Conservation (phyloP, 2,797 vertebrate species). For the Aphelocoma californica region DNA sequence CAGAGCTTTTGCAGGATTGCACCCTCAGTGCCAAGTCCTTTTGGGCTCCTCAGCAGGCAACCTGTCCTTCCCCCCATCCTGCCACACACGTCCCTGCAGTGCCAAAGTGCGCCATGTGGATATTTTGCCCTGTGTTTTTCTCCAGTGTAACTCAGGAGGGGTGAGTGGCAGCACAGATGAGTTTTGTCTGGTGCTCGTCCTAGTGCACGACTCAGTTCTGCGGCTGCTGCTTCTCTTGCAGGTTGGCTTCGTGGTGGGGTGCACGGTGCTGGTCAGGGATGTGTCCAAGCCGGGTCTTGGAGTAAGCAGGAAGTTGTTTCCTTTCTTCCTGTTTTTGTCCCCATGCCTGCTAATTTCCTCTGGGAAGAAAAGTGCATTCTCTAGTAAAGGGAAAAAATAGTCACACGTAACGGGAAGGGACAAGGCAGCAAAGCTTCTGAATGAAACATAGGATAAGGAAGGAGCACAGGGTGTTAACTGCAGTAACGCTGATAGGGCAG, state of each 20-base stretch:
- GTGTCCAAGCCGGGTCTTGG: neutral
- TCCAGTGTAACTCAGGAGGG: neutral
- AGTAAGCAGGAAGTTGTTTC: constrained; percentile 38
- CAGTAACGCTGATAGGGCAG: neutral
- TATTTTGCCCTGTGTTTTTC: neutral
- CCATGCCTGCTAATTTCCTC: constrained; percentile 36
- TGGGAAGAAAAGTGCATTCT: constrained; percentile 44
- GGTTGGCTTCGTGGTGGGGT: neutral
- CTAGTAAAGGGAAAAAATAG: constrained; percentile 38
- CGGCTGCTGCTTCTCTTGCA: neutral
- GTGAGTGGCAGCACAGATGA: neutral
- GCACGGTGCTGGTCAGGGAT: neutral
- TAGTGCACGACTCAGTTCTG: neutral
- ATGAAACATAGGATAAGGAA: neutral
- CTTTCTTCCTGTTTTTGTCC: constrained; percentile 69
- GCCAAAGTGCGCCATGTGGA: neutral
- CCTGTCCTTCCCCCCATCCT: neutral
- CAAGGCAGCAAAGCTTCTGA: neutral
- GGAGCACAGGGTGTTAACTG: neutral
- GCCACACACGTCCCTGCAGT: neutral
- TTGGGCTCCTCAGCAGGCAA: neutral
- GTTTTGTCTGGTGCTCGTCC: neutral
- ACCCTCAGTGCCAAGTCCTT: neutral
- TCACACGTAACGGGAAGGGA: constrained; percentile 9
- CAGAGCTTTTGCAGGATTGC: neutral